These are phyloP conservation scores for Todiramphus saurophagus DNA, from an alignment of 2,113 vertebrate species.

Conservation along the genomic window DNA sequence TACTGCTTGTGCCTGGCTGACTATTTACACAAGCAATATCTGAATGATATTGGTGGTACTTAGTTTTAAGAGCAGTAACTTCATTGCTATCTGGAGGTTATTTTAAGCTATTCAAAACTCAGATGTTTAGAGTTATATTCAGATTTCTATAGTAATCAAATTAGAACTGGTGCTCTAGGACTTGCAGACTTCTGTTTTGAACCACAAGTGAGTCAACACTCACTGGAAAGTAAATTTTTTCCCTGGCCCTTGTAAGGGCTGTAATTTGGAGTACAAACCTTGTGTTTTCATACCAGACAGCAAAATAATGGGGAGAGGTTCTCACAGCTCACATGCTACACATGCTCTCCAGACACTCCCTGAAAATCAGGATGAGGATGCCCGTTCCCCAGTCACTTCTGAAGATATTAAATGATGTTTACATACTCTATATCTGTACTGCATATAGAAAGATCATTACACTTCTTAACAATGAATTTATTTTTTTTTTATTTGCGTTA, in stretches of 20 bases:
- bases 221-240: background rate
- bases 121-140: background rate
- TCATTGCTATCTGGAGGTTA: background rate
- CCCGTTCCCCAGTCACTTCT: background rate
- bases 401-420: background rate
- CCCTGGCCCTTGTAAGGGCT: background rate
- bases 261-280: background rate
- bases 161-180: background rate
- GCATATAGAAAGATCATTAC: background rate
- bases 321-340: background rate
- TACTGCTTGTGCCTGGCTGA: background rate
- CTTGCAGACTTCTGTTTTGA: background rate
- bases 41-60: background rate
- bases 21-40: background rate
- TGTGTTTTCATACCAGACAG: background rate
- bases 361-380: background rate
- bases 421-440: background rate
- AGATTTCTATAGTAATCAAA: background rate
- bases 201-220: background rate
- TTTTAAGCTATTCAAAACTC: background rate
- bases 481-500: background rate
- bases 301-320: background rate
- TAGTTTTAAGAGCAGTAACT: background rate
- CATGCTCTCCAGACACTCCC: background rate
- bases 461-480: background rate